These are phyloP conservation scores for human (Homo sapiens) DNA, from an alignment of 2,113 vertebrate species.

Conservation along the genomic window GRCh38 chr5:3604001-3604500, in stretches of 20 bases:
- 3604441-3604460: background rate
- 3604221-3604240: accelerated
- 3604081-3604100: accelerated
- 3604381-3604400: background rate
- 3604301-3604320: accelerated
- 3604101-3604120: background rate
- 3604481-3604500: background rate
- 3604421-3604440: no score
- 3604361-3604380: background rate
- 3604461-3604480: accelerated
- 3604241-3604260: accelerated
- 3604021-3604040: background rate
- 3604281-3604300: background rate
- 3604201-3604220: background rate
- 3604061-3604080: background rate
- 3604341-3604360: no score
- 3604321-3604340: accelerated
- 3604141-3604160: accelerated
- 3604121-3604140: accelerated
- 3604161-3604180: background rate
- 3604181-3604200: background rate
- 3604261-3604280: accelerated
- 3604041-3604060: background rate
- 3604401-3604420: background rate
- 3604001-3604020: background rate